Base-by-base conservation (phyloP, 2,797 vertebrate species). In the Halcyon smyrnensis region DNA sequence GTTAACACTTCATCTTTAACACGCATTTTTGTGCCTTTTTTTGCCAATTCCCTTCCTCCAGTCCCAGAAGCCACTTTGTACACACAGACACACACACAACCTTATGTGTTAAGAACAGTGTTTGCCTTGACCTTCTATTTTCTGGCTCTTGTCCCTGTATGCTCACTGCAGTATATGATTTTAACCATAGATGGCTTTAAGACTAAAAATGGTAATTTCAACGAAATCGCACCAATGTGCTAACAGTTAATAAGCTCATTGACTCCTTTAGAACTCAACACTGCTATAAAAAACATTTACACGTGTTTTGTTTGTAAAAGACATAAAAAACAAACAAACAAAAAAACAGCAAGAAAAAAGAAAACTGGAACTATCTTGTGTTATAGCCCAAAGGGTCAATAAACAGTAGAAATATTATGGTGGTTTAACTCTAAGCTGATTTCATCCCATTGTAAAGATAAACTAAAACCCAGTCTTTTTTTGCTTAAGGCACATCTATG, bases 401-500 rank as follows among this genome's bases (percentile, higher is more conserved):
- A 89, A 93, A 78, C 15, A 75, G 53, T 65, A 85, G 62, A 89
- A 92, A 67, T 94, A 95, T 28, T 83, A 87, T 43, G 73, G 67
- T 96, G 83, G 32, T 93, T 94, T 94, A 95, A 83, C 59, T 92
- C 85, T 92, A 88, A 92, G 85, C 95, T 91, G 83, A 90, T 96
- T 97, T 97, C 94, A 97, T 97, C 96, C 97, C 95, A 95, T 94
- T 97, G 98, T 97, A 97, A 98, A 97, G 83, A 96, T 93, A 95
- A 97, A 95, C 67, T 96, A 89, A 97, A 98, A 80, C 57, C 79
- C 83, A 85, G 62, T 95, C 84, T 69, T 15, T 27, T 50, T 98
- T 97, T 97, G 97, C 97, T 97, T 97, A 97, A 85, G 97, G 94
- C 96, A 97, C 97, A 98, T 97, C 95, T 97, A 92, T 98, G 98